Evolutionary conservation across 2,797 vertebrate genomes (phyloP).

Genomic region (Peromyscus aztecus): DNA sequence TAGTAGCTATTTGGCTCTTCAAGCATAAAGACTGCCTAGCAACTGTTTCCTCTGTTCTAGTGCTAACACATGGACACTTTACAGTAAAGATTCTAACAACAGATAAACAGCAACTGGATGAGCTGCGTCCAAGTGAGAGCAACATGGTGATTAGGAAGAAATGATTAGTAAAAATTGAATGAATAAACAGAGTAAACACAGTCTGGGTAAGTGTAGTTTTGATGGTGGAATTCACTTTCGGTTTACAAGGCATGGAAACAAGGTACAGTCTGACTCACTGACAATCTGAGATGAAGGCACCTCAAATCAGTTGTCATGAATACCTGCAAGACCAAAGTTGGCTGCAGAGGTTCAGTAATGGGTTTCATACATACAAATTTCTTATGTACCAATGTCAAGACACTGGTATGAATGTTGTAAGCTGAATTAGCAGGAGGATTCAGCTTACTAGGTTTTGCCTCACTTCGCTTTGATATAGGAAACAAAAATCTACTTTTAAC

Average conservation of each 20-base stretch:
- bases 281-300: conserved; percentile 29
- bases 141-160: background rate
- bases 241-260: conserved; percentile 3
- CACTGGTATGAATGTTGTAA: background rate
- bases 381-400: background rate
- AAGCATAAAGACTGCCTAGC: background rate
- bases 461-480: conserved; percentile 31
- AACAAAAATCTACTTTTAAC: conserved; percentile 58
- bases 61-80: conserved; percentile 12
- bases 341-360: background rate
- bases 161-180: background rate
- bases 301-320: conserved; percentile 42
- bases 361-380: conserved; percentile 27
- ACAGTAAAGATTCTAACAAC: conserved; percentile 37
- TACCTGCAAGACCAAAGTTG: background rate
- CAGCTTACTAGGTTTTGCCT: conserved; percentile 20
- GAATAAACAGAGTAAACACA: background rate
- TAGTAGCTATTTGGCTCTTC: background rate
- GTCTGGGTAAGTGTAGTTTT: conserved; percentile 2
- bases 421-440: conserved; percentile 19
- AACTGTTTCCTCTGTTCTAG: background rate
- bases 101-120: conserved; percentile 1
- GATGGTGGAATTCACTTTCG: background rate
- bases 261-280: background rate
- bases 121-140: background rate